Evolutionary conservation across 2,888 invertebrate genomes (phyloP), one percentile per base, ranked within the genome.

Genomic region (Amaurobius ferox): DNA sequence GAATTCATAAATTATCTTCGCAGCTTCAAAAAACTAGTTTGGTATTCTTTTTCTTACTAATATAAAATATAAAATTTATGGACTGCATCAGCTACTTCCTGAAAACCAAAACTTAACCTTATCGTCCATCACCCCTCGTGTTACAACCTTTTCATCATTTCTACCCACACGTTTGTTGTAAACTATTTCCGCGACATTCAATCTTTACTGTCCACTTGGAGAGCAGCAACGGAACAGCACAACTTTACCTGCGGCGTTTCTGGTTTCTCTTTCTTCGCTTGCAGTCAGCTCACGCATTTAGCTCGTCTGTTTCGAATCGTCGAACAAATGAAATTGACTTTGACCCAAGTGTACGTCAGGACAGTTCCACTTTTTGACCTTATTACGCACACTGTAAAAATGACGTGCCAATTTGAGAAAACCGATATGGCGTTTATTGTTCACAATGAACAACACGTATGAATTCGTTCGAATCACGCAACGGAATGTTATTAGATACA

Each of bases 171-270:
- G 6, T 7, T 7, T 35, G 6, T 35, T 5, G 6, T 7, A 11
- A 35, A 7, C n/a, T 55, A 19, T 19, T 55, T 55, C 55, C 1
- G 55, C 16, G 23, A 55, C 23, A 55, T 55, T 19, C 7, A 19
- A 55, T 55, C 23, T 55, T n/a, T 55, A n/a, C 6, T 1, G 55
- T 55, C 55, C n/a, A 55, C 16, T 19, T 16, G n/a, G n/a, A n/a
- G 23, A 19, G 3, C 55, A 19, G 3, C 55, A 19, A 19, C 55
- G 55, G n/a, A n/a, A 55, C 55, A 19, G 7, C 23, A 19, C 55
- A 55, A 55, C 55, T 55, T n/a, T n/a, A n/a, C 55, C 55, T 55
- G n/a, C 16, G 55, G 55, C 55, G n/a, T n/a, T n/a, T n/a, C n/a
- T n/a, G n/a, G n/a, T 55, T 55, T 55, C 11, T 55, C 23, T 55